Evolutionary conservation across 2,888 invertebrate genomes (phyloP).

Genomic region (Ormyrus labotus): DNA sequence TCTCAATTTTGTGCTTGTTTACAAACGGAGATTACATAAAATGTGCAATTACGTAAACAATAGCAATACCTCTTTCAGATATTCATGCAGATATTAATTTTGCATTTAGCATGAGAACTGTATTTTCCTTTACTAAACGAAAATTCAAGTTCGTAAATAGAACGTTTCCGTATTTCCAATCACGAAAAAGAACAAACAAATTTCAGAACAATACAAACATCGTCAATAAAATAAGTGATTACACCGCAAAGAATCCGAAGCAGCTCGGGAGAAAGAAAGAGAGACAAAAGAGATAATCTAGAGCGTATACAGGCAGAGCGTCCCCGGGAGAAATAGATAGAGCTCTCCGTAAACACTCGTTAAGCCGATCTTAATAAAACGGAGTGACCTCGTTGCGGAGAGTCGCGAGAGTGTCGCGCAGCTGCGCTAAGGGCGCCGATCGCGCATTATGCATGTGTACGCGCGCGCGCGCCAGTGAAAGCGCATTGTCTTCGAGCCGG

Average conservation of each 20-base stretch:
- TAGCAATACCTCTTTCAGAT: too few species aligned
- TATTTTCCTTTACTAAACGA: too few species aligned
- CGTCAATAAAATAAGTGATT: neutral
- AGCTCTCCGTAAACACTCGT: conserved; percentile 37
- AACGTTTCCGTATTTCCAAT: too few species aligned
- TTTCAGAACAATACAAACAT: too few species aligned
- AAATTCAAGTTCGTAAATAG: too few species aligned
- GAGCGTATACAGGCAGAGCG: neutral
- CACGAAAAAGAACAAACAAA: too few species aligned
- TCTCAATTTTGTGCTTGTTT: too few species aligned
- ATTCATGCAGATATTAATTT: too few species aligned
- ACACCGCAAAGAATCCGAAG: neutral
- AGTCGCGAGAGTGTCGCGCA: conserved; percentile 15
- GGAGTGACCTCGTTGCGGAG: conserved; percentile 39
- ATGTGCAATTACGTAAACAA: too few species aligned
- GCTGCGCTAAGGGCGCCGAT: conserved; percentile 32
- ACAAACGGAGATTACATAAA: too few species aligned
- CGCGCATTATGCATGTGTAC: conserved; percentile 16
- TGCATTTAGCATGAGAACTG: too few species aligned
- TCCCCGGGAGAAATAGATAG: neutral
- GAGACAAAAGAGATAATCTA: conserved; percentile 16
- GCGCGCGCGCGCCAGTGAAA: conserved; percentile 34
- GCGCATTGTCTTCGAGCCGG: conserved; percentile 39
- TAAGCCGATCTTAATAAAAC: conserved; percentile 46
- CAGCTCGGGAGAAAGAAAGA: neutral